Evolutionary conservation across 2,888 invertebrate species (phyloP).

Genomic region (Lepidocyrtoides sp.): DNA sequence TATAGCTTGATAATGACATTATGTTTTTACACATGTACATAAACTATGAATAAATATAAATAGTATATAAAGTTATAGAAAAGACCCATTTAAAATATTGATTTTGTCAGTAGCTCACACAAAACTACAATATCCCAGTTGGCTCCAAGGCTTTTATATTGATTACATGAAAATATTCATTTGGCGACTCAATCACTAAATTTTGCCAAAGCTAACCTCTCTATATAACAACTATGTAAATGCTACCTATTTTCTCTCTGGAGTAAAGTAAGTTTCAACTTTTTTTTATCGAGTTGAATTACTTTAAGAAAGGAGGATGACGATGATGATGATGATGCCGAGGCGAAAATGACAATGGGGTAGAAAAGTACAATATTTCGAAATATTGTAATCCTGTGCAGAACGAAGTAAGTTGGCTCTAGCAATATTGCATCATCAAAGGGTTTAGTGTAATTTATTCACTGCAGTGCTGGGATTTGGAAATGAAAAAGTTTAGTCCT

Average conservation of each 20-base stretch:
- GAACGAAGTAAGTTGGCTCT: constrained; percentile 9
- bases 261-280: background rate
- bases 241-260: no score
- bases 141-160: constrained; percentile 55
- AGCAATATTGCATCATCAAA: background rate
- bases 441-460: constrained; percentile 29
- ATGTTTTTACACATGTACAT: no score
- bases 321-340: background rate
- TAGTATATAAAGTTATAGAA: background rate
- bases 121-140: constrained; percentile 5
- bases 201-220: constrained; percentile 4
- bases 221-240: no score
- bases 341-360: constrained; percentile 11
- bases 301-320: background rate
- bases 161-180: constrained; percentile 43
- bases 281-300: background rate
- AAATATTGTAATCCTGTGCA: background rate
- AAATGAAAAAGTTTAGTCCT: constrained; percentile 19
- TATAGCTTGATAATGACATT: no score
- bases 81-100: constrained; percentile 46
- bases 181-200: constrained; percentile 46
- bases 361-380: constrained; percentile 18
- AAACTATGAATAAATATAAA: background rate
- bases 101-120: constrained; percentile 26
- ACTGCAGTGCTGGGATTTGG: constrained; percentile 29